These are phyloP conservation scores for Euphonia xanthogaster DNA, from an alignment of 2,797 vertebrate species.

Conservation along the genomic window DNA sequence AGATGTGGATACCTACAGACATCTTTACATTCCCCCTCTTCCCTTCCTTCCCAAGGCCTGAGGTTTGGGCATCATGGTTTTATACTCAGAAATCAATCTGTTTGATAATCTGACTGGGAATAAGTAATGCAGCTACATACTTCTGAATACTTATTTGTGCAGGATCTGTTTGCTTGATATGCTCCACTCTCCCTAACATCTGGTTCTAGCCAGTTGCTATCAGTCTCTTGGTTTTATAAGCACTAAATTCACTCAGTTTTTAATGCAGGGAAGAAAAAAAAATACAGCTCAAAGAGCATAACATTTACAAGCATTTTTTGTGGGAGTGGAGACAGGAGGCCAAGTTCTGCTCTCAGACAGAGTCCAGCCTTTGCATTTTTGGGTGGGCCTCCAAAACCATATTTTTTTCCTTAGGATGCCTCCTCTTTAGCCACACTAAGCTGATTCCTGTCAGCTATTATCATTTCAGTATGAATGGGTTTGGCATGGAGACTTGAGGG, in stretches of 20 bases:
- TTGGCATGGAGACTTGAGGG: not conserved
- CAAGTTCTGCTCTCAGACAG: slow-evolving; percentile 40
- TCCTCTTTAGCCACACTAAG: slow-evolving; percentile 31
- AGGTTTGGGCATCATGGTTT: slow-evolving; percentile 55
- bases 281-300: slow-evolving; percentile 10
- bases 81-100: slow-evolving; percentile 60
- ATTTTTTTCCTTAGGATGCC: slow-evolving; percentile 31
- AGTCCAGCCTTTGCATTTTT: slow-evolving; percentile 55
- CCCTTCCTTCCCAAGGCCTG: not conserved
- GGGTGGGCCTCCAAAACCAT: slow-evolving; percentile 31
- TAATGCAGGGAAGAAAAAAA: not conserved
- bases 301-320: slow-evolving; percentile 62
- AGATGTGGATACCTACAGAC: not conserved
- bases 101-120: slow-evolving; percentile 55
- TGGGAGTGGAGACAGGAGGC: slow-evolving; percentile 48
- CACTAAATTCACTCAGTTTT: slow-evolving; percentile 61
- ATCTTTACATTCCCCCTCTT: not conserved
- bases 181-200: slow-evolving; percentile 65
- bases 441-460: slow-evolving; percentile 15
- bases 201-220: slow-evolving; percentile 69
- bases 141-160: slow-evolving; percentile 63
- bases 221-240: slow-evolving; percentile 64
- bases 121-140: slow-evolving; percentile 67
- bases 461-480: not conserved
- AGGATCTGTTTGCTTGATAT: slow-evolving; percentile 51